Evolutionary conservation across 2,797 vertebrate genomes (phyloP).

Genomic region (Enteromius trimaculatus): DNA sequence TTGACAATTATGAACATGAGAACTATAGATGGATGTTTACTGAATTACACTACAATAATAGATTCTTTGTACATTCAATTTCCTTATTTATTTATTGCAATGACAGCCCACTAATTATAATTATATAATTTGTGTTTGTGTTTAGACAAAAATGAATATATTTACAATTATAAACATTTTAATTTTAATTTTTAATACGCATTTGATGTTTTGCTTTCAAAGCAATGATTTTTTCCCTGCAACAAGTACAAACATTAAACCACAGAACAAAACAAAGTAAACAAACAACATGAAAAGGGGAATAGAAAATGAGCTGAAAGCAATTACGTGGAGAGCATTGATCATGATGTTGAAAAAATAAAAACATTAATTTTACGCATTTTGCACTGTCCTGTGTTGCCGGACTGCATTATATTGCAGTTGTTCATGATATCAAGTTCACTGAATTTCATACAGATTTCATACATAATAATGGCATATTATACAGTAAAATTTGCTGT

Average conservation of each 20-base stretch:
- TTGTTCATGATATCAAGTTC: neutral
- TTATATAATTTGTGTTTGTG: neutral
- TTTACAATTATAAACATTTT: neutral
- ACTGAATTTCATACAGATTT: neutral
- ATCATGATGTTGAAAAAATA: neutral
- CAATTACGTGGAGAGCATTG: neutral
- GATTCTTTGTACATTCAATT: too few species aligned
- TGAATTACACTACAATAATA: neutral
- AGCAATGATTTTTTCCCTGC: too few species aligned
- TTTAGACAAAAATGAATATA: neutral
- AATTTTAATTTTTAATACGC: neutral
- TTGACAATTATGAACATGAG: neutral
- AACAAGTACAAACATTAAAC: neutral
- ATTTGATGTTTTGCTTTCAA: neutral
- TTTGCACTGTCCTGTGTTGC: neutral
- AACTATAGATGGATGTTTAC: neutral
- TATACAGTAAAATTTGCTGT: neutral
- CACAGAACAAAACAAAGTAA: neutral
- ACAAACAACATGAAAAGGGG: neutral
- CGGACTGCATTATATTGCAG: neutral
- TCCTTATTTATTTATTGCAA: neutral
- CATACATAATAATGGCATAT: neutral
- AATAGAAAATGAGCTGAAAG: neutral
- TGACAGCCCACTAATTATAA: neutral
- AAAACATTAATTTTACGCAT: neutral